These are phyloP conservation scores for Neosilurus mollespiculum DNA, from an alignment of 2,797 vertebrate genomes.

Conservation along the genomic window DNA sequence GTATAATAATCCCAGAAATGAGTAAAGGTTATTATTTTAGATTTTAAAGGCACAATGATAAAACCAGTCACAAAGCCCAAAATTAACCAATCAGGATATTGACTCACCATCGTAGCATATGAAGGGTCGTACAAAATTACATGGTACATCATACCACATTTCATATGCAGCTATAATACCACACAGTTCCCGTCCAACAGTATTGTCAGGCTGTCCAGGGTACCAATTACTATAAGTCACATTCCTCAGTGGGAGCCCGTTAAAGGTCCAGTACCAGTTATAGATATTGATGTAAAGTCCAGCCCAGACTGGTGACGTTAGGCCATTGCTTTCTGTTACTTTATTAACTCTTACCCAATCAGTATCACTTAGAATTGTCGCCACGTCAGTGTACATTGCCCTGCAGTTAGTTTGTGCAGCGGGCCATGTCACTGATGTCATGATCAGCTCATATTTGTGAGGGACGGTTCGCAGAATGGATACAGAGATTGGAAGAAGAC, in stretches of 20 bases:
- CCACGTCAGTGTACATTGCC: not conserved
- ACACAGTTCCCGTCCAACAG: not conserved
- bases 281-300: not conserved
- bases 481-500: not conserved
- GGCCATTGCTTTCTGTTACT: not conserved
- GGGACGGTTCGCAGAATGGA: not conserved
- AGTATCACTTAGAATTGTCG: not conserved
- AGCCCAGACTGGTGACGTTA: not conserved
- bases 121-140: not conserved
- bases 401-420: conserved; percentile 14
- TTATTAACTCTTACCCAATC: not conserved
- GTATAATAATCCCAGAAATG: no score
- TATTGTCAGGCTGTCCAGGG: not conserved
- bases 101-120: conserved; percentile 18
- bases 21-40: no score
- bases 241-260: not conserved
- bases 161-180: not conserved
- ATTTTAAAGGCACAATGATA: no score
- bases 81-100: not conserved
- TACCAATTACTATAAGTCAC: not conserved
- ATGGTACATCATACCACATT: not conserved
- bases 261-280: not conserved
- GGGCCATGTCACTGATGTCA: not conserved
- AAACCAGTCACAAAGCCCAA: no score
- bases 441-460: not conserved